Evolutionary conservation across 2,888 invertebrate genomes (phyloP).

Genomic region (Imbricaverruca yamaguchii): DNA sequence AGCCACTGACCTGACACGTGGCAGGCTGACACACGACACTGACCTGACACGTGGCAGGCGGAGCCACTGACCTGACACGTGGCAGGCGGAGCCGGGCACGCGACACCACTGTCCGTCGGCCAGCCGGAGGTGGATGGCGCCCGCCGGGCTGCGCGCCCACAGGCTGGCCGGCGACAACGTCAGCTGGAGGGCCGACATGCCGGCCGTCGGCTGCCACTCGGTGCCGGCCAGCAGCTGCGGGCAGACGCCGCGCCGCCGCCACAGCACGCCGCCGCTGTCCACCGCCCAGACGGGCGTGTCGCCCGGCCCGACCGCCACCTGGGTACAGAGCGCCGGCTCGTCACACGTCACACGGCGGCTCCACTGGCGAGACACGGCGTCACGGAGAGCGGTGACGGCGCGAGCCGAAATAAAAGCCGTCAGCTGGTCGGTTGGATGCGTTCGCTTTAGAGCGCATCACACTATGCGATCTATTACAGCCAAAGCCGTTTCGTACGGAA

Average conservation of each 20-base stretch:
- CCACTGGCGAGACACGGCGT: no score
- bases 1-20: neutral
- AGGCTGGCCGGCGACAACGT: neutral
- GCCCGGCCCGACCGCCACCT: constrained; percentile 43
- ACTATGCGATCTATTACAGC: no score
- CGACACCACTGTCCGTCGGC: neutral
- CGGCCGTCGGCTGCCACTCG: neutral
- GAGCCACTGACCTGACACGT: neutral
- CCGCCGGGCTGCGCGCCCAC: neutral
- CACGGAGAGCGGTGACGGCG: no score
- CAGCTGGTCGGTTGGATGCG: no score
- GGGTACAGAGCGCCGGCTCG: neutral
- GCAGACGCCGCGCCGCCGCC: neutral
- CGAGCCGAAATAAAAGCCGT: no score
- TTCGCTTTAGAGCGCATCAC: no score
- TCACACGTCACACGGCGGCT: no score
- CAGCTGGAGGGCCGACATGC: neutral
- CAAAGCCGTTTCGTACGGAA: no score
- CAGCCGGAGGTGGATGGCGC: constrained; percentile 7
- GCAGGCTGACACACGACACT: neutral
- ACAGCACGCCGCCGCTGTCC: constrained; percentile 35
- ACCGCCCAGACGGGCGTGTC: constrained; percentile 47
- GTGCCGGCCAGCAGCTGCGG: neutral
- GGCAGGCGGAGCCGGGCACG: constrained; percentile 9
- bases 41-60: no score